phyloP scores from a whole-genome alignment of 30 jellyfish, hydroid and myxozoan genomes.

The Cassiopea xamachana region DNA sequence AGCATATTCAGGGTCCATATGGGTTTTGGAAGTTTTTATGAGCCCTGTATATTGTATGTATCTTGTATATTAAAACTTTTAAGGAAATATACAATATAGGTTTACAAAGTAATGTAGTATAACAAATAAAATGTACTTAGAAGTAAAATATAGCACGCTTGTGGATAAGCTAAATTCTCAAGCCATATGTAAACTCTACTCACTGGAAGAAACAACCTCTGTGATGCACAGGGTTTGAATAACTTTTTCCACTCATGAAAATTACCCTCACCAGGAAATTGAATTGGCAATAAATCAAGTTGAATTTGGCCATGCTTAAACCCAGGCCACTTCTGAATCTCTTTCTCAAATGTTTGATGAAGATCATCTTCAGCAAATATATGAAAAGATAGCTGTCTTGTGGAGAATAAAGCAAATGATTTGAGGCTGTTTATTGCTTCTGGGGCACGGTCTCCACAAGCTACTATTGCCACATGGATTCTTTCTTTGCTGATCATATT shows the following conservation, averaged over 20 bases:
- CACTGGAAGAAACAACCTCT: slow-evolving; percentile 85
- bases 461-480: slow-evolving; percentile 86
- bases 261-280: slow-evolving; percentile 72
- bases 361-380: slow-evolving; percentile 79
- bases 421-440: slow-evolving; percentile 79
- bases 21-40: no score
- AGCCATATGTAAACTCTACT: neutral
- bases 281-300: slow-evolving; percentile 46
- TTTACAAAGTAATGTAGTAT: no score
- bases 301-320: slow-evolving; percentile 58
- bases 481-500: neutral
- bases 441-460: slow-evolving; percentile 86
- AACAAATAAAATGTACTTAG: no score
- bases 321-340: slow-evolving; percentile 80
- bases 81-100: no score
- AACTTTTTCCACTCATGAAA: slow-evolving; percentile 65
- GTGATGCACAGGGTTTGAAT: slow-evolving; percentile 94
- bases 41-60: no score
- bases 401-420: slow-evolving; percentile 74
- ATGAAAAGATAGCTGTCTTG: slow-evolving; percentile 68
- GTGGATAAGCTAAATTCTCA: neutral
- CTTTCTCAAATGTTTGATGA: slow-evolving; percentile 46
- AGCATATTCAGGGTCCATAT: no score
- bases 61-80: no score
- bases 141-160: no score